Percentiles rank a stretch among this genome's conserved stretches.
These are phyloP conservation scores for Tarsius wallacei DNA, from an alignment of 2,797 vertebrate species.

Conservation along the genomic window DNA sequence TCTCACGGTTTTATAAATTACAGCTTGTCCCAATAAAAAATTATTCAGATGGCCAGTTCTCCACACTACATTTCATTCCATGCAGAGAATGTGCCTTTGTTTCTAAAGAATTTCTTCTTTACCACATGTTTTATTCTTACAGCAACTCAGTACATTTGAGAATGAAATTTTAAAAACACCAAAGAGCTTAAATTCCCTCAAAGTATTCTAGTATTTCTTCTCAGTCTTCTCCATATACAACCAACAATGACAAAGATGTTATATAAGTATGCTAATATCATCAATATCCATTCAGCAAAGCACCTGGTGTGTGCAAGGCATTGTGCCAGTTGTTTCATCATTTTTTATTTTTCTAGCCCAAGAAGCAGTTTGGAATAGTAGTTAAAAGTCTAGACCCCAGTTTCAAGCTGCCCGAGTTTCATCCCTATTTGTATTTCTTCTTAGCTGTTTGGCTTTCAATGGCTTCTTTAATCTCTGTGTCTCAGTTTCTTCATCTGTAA, in stretches of 20 bases:
- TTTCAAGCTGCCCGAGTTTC: background rate
- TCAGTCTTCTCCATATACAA: background rate
- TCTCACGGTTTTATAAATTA: conserved; percentile 75
- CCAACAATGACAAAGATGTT: background rate
- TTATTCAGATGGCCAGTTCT: conserved; percentile 80
- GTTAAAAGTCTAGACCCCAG: background rate
- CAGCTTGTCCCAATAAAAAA: conserved; percentile 76
- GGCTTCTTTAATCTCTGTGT: background rate
- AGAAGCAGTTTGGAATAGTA: background rate
- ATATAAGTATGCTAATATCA: background rate
- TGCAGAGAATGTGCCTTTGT: conserved; percentile 66
- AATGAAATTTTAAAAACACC: conserved; percentile 37
- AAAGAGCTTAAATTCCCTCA: conserved; percentile 4
- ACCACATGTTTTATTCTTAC: conserved; percentile 53
- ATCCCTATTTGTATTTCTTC: background rate
- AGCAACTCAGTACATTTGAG: conserved; percentile 37
- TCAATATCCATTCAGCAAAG: background rate
- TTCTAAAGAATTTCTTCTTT: conserved; percentile 52
- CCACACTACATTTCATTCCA: conserved; percentile 56
- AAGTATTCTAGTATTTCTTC: background rate
- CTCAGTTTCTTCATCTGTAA: background rate
- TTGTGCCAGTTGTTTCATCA: background rate
- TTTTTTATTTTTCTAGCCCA: background rate
- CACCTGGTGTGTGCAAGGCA: background rate
- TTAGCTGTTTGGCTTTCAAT: background rate